Conservation (phyloP, 2,888 invertebrate genomes). For the Melangyna quadrimaculata region DNA sequence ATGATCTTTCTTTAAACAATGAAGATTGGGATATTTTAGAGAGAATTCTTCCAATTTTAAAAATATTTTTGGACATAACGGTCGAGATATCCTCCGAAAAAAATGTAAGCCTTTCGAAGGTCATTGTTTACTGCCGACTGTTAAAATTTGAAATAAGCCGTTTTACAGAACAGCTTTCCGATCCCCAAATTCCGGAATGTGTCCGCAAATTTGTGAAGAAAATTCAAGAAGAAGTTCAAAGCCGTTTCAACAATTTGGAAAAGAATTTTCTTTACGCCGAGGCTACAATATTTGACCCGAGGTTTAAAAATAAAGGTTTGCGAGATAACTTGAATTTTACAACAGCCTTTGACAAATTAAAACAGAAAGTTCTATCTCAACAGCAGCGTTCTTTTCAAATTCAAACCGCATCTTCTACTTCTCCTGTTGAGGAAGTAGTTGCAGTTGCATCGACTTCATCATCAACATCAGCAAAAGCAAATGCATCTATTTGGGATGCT, state of each 20-base stretch:
- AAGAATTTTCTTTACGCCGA: neutral
- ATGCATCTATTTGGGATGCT: neutral
- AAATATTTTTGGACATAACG: neutral
- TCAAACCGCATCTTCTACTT: too few species aligned
- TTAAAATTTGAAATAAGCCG: neutral
- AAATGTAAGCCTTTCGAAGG: neutral
- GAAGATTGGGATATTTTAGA: neutral
- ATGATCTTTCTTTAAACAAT: too few species aligned
- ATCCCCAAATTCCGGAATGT: neutral
- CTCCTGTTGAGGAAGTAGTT: neutral
- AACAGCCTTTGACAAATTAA: neutral
- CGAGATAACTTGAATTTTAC: neutral
- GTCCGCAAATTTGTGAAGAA: neutral
- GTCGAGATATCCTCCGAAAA: neutral
- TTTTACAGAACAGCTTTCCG: neutral
- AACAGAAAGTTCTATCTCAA: neutral
- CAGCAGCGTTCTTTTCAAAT: too few species aligned
- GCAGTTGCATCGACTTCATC: neutral
- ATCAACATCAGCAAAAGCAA: neutral
- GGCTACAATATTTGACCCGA: neutral
- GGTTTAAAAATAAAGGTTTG: neutral
- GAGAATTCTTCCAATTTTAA: neutral
- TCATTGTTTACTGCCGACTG: neutral
- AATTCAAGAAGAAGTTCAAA: neutral
- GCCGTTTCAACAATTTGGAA: too few species aligned